Conservation (phyloP, 2,888 invertebrate species). For the Sabatieria punctata region DNA sequence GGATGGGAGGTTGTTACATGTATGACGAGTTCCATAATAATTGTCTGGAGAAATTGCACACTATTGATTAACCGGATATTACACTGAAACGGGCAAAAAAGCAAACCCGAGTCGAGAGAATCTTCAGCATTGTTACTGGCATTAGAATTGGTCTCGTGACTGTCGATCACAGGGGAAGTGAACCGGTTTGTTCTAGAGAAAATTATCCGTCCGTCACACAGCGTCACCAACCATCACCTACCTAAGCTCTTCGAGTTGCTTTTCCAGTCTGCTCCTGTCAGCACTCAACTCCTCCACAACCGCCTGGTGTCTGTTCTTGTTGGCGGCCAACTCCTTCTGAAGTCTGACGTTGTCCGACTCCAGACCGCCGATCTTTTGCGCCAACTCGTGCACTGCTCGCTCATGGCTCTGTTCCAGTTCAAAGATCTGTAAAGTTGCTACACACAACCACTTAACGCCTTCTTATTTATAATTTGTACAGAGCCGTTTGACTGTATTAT, state of each 20-base stretch:
- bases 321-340: not conserved
- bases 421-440: not conserved
- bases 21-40: too few relatives aligned
- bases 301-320: not conserved
- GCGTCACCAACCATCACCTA: too few relatives aligned
- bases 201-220: too few relatives aligned
- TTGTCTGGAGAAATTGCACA: too few relatives aligned
- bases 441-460: not conserved
- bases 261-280: not conserved
- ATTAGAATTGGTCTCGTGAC: too few relatives aligned
- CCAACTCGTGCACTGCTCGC: not conserved
- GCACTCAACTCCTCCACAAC: not conserved
- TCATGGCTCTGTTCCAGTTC: not conserved
- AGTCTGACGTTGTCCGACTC: not conserved
- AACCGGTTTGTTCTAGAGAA: too few relatives aligned
- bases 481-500: not conserved
- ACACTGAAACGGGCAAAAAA: too few relatives aligned
- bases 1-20: too few relatives aligned
- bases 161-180: too few relatives aligned
- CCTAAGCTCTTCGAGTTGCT: conserved; percentile 15
- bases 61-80: too few relatives aligned
- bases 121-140: too few relatives aligned
- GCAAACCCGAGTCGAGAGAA: too few relatives aligned
- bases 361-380: not conserved
- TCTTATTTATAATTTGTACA: not conserved